Base-by-base conservation (phyloP, 2,888 invertebrate genomes). In the Eupithecia abbreviata region DNA sequence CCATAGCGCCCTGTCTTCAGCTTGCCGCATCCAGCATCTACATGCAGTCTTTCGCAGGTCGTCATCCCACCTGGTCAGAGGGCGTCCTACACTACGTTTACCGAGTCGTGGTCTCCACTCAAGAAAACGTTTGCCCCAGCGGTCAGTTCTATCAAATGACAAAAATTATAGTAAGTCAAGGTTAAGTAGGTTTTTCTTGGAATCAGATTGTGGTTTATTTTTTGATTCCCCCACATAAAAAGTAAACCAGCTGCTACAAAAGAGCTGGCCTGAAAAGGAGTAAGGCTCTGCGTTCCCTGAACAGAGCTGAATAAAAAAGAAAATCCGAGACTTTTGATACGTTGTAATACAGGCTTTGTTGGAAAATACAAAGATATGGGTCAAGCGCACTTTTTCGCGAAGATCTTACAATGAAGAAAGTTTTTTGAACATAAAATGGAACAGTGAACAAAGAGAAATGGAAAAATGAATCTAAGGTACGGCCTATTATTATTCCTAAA, bases 291-390 rank as follows among this genome's bases (percentile, higher is more conserved):
- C 71, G 71, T 70, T 72, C 70, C 18, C 66, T 77, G 72, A 71
- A 73, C 71, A 72, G 73, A 69, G 73, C 77, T 81, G 86, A 84
- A 86, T 85, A 85, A 84, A 85, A 85, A 84, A 82, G 83, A 82
- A 79, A 79, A 78, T 77, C 80, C 79, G 75, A 79, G 82, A 82
- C 83, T 84, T 84, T 85, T 74, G 76, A 76, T 78, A 74, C 49
- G 68, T 68, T 68, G 74, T 72, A 72, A 13, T 45, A 47, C 30
- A 71, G 76, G 65, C 66, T 72, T 78, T 78, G 78, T 78, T 76
- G 74, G 55, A 72, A 30, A 62, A 62, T 72, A 71, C 71, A 78
- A 77, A 78, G 73, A 78, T 74, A 51, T 76, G 65, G 78, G 76
- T 76, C 76, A 78, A 76, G 68, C 73, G 45, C 67, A 68, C 12